Conservation (phyloP, 2,888 invertebrate genomes). For the Rosalia funebris region DNA sequence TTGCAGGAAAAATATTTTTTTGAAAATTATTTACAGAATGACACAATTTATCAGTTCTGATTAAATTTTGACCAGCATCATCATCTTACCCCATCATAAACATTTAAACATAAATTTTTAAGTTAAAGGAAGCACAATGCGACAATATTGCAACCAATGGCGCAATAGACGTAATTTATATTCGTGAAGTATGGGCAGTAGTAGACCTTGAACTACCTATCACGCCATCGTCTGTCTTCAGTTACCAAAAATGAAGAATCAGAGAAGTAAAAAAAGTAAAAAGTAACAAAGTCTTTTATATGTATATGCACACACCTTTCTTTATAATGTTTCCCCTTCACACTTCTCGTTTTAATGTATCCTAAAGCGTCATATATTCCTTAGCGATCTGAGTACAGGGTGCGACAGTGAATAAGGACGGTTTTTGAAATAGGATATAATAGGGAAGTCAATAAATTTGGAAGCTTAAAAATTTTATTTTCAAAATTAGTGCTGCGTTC, state of each 20-base stretch:
- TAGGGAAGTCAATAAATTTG: too few species aligned
- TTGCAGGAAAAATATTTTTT: too few species aligned
- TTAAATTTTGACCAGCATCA: too few species aligned
- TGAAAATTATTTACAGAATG: too few species aligned
- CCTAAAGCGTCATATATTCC: slow-evolving; percentile 35
- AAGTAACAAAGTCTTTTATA: slow-evolving; percentile 34
- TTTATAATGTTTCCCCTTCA: slow-evolving; percentile 42
- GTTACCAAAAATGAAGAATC: slow-evolving; percentile 29
- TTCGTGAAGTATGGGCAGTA: too few species aligned
- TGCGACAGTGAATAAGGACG: too few species aligned
- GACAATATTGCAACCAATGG: background rate
- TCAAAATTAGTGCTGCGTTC: too few species aligned
- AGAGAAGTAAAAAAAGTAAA: slow-evolving; percentile 34
- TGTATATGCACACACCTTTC: slow-evolving; percentile 40
- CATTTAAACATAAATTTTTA: background rate
- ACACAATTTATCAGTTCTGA: too few species aligned
- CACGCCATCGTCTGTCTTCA: slow-evolving; percentile 15
- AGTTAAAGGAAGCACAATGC: background rate
- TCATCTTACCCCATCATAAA: too few species aligned
- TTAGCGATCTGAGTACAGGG: too few species aligned
- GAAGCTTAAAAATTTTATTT: too few species aligned
- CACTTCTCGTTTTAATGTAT: slow-evolving; percentile 37
- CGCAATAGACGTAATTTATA: background rate
- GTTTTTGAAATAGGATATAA: too few species aligned
- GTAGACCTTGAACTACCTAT: slow-evolving; percentile 28